These are phyloP conservation scores for Maccullochella peelii DNA, from an alignment of 2,113 vertebrate genomes.

Conservation along the genomic window DNA sequence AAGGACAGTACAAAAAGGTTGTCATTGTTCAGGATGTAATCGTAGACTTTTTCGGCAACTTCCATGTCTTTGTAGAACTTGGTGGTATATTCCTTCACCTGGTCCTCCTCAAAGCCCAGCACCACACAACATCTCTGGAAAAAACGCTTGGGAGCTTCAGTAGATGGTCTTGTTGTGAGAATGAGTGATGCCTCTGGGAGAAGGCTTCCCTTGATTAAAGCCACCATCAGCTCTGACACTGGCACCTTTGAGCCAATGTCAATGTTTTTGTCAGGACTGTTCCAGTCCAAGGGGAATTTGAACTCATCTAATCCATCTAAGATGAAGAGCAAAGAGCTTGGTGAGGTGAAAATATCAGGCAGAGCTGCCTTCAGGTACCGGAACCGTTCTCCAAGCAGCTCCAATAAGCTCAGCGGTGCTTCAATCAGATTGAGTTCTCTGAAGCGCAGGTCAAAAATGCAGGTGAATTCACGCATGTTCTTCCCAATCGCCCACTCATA, in stretches of 20 bases:
- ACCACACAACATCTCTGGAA: slow-evolving; percentile 79
- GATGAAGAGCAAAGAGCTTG: slow-evolving; percentile 71
- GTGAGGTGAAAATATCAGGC: slow-evolving; percentile 52
- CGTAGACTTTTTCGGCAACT: slow-evolving; percentile 66
- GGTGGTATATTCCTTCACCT: slow-evolving; percentile 76
- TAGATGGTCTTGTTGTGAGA: slow-evolving; percentile 75
- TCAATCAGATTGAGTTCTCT: slow-evolving; percentile 75
- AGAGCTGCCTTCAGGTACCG: slow-evolving; percentile 64
- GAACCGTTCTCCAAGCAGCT: slow-evolving; percentile 69
- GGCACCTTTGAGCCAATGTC: slow-evolving; percentile 37
- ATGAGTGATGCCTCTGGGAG: slow-evolving; percentile 74
- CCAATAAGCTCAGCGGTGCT: slow-evolving; percentile 64
- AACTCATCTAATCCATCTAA: slow-evolving; percentile 82
- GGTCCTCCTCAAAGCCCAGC: slow-evolving; percentile 78
- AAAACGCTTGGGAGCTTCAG: slow-evolving; percentile 62
- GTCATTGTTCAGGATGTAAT: slow-evolving; percentile 75
- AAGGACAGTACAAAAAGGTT: slow-evolving; percentile 79
- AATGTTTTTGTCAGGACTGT: slow-evolving; percentile 50
- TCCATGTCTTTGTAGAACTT: slow-evolving; percentile 75
- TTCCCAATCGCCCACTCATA: slow-evolving; percentile 84
- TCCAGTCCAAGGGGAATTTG: slow-evolving; percentile 64
- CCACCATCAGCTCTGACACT: slow-evolving; percentile 73
- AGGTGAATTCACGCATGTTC: slow-evolving; percentile 74
- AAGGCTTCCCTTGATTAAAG: slow-evolving; percentile 75
- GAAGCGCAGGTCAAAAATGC: slow-evolving; percentile 78